Evolutionary conservation across 2,888 invertebrate species (phyloP).

Genomic region (Pristionchus maxplancki): DNA sequence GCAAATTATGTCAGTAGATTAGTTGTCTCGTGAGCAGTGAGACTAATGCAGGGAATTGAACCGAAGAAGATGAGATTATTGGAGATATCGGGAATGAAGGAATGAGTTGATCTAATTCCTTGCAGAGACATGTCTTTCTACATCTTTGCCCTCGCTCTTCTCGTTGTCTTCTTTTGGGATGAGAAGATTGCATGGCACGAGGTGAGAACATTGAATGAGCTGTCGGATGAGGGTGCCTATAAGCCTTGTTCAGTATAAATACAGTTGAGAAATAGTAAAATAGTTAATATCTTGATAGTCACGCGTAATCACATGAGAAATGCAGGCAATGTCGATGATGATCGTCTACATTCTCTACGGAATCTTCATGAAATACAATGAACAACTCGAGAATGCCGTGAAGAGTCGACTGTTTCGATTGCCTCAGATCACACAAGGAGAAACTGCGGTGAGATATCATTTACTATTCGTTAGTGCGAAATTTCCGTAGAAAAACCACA

Average conservation of each 20-base stretch:
- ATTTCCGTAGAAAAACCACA: background rate
- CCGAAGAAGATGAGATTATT: background rate
- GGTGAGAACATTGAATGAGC: constrained; percentile 39
- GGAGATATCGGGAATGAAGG: too few relatives aligned
- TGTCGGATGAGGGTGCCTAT: too few relatives aligned
- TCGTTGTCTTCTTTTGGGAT: constrained; percentile 69
- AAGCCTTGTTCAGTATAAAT: too few relatives aligned
- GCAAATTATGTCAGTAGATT: background rate
- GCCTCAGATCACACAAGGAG: constrained; percentile 32
- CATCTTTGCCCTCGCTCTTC: constrained; percentile 66
- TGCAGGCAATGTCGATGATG: constrained; percentile 68
- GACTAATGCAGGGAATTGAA: background rate
- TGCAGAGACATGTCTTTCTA: constrained; percentile 73
- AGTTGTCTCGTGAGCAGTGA: background rate
- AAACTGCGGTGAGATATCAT: background rate
- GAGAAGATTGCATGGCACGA: constrained; percentile 70
- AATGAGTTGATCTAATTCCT: background rate
- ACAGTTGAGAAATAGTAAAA: background rate
- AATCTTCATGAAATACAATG: constrained; percentile 76
- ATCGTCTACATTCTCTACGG: constrained; percentile 73
- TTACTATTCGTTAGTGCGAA: background rate
- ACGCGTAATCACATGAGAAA: background rate
- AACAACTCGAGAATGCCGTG: constrained; percentile 63
- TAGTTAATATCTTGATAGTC: background rate
- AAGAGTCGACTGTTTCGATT: constrained; percentile 54